These are phyloP conservation scores for Lasioglossum albipes DNA, from an alignment of 1,140 invertebrate genomes.

Conservation along the genomic window DNA sequence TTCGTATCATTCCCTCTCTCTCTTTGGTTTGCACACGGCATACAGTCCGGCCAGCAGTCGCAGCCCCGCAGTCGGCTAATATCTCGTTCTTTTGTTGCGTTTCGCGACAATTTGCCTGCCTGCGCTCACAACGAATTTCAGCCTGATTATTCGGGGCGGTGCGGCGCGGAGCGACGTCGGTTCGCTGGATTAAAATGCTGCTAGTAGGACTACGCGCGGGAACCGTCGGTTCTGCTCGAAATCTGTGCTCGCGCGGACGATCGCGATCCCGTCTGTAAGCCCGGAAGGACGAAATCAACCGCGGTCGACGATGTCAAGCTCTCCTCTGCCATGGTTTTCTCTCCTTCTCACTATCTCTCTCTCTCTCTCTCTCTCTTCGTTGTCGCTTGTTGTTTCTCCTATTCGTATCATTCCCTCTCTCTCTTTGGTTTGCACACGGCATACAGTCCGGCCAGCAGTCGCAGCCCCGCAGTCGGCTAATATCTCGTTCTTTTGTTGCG, in stretches of 20 bases:
- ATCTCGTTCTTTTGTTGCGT: slow-evolving; percentile 77
- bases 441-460: slow-evolving; percentile 36
- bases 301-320: slow-evolving; percentile 37
- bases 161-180: slow-evolving; percentile 67
- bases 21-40: background rate
- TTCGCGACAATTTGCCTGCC: slow-evolving; percentile 70
- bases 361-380: background rate
- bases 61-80: slow-evolving; percentile 68
- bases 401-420: background rate
- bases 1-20: background rate
- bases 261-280: background rate
- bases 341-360: background rate
- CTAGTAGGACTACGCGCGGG: slow-evolving; percentile 45
- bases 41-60: slow-evolving; percentile 35
- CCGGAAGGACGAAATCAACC: slow-evolving; percentile 46
- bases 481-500: slow-evolving; percentile 77
- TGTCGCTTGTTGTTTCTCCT: too few relatives aligned
- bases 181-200: slow-evolving; percentile 76
- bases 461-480: slow-evolving; percentile 66
- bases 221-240: background rate
- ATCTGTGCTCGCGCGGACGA: background rate
- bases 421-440: background rate
- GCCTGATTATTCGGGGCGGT: slow-evolving; percentile 76
- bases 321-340: too few relatives aligned
- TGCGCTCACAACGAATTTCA: slow-evolving; percentile 74